Evolutionary conservation across 2,888 invertebrate genomes (phyloP), one percentile per base, ranked within the genome.

Genomic region (Tortrix viridana): DNA sequence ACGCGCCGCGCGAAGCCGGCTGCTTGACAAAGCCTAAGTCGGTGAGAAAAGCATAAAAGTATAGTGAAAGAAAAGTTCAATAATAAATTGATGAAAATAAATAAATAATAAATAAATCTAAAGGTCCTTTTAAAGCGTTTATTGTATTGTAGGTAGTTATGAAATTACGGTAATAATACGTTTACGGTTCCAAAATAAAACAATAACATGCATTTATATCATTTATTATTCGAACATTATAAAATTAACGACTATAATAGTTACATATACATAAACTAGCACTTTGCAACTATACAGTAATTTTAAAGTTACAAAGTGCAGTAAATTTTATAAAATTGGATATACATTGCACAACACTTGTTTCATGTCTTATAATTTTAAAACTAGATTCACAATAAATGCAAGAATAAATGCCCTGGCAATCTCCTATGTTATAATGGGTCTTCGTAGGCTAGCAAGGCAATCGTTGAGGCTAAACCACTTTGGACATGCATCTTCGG

Each of bases 381-480:
- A 61, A 54, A 16, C 58, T 65, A 65, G 9, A 20, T 60, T 68
- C 52, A 65, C 22, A 68, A 66, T 79, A 78, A 80, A 80, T 80
- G 79, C 79, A 68, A 23, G 60, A 32, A 59, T 74, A 76, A 77
- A 76, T 75, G 73, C 76, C 68, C 38, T 53, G 41, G 32, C 32
- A 57, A 19, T 61, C 32, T 32, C 9, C 32, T 12, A 3, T 12
- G n/a, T n/a, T 3, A 32, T 32, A 32, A 12, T 1, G 32, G 9
- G 32, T 12, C 32, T 32, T 32, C 32, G 7, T 12, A 32, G 1
- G 12, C 12, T 12, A 32, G 12, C 32, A 12, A 7, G 3, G 3
- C 3, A 12, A 12, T 3, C 1, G 32, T 32, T 32, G 12, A 0
- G 32, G 12, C 32, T 32, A 3, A 9, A 9, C 9, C 32, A 32